A percentile compares a stretch with the other conserved stretches of the same genome.
Evolutionary conservation across 30 jellyfish, hydroid and myxozoan genomes (phyloP).

Genomic region (Sanderia malayensis): DNA sequence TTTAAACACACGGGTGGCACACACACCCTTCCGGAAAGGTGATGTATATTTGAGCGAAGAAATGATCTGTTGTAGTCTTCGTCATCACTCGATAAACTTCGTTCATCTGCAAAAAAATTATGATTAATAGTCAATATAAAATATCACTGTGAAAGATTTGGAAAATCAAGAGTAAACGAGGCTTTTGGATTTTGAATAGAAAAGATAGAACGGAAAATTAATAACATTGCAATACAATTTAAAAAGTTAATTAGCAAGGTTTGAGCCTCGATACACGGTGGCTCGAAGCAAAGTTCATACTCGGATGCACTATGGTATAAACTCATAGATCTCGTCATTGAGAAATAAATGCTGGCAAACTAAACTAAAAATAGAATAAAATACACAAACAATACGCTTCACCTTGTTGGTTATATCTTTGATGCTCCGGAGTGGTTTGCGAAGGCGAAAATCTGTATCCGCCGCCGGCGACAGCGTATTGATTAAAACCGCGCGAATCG

Average conservation of each 20-base stretch:
- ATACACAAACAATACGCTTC: not conserved
- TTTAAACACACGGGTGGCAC: no score
- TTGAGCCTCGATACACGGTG: no score
- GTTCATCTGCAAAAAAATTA: slow-evolving; percentile 28
- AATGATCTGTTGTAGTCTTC: slow-evolving; percentile 24
- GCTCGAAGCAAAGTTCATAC: no score
- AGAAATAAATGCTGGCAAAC: not conserved
- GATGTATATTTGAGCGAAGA: slow-evolving; percentile 14
- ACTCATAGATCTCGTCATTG: not conserved
- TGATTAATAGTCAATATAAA: no score
- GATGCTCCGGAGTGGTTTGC: slow-evolving; percentile 49
- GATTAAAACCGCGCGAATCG: not conserved
- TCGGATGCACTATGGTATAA: no score
- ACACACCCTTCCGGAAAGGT: slow-evolving; percentile 8
- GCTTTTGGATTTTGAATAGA: no score
- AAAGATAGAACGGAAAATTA: no score
- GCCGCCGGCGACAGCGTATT: no score
- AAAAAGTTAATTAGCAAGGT: not conserved
- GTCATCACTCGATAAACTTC: slow-evolving; percentile 46
- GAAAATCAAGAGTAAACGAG: no score
- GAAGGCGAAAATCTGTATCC: slow-evolving; percentile 20
- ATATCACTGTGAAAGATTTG: no score
- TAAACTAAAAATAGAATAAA: not conserved
- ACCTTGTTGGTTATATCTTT: slow-evolving; percentile 41
- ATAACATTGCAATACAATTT: not conserved